Base-by-base conservation (phyloP, 1,140 invertebrate species). In the Drosophila orosa region DNA sequence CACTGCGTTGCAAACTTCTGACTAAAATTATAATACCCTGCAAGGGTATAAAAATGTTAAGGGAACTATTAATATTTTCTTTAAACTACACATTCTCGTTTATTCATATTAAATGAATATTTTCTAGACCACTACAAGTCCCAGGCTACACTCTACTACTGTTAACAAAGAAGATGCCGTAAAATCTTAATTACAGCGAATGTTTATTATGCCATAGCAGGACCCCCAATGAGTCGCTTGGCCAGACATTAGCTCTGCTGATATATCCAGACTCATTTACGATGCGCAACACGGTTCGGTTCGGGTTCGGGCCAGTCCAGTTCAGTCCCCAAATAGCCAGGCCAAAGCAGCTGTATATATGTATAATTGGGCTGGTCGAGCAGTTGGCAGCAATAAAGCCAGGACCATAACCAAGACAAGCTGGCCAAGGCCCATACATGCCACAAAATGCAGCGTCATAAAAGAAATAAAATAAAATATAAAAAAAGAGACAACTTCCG, bases 391-490 rank as follows among this genome's bases (percentile, higher is more conserved):
- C 25, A 56, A 47, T 45, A 67, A 63, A 54, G 39, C 42, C 55
- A 44, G n/a, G 27, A 25, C 10, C 19, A 52, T 52, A 33, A 19
- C 48, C 29, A 33, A 52, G 48, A 57, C 40, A 59, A 35, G 27
- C 45, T 17, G 31, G 17, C 27, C 33, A 12, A 12, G 39, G 25
- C 33, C 68, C 66, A 44, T 37, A 81, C 73, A 86, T 81, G 73
- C 72, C 73, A 78, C 82, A 78, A 74, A 85, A 67, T 81, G 82
- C 82, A 85, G 50, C 74, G 40, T 56, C 56, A 81, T 74, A 73
- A 80, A 84, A 73, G 61, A 45, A 71, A 77, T 63, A 54, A 78
- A 61, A 71, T 50, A 71, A 78, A 55, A 74, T 55, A 35, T 71
- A 47, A 45, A 61, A 74, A 60, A 65, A 29, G 37, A 42, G 39